Evolutionary conservation across 2,888 invertebrate species (phyloP).

Genomic region (Pycnomerus fuliginosus): DNA sequence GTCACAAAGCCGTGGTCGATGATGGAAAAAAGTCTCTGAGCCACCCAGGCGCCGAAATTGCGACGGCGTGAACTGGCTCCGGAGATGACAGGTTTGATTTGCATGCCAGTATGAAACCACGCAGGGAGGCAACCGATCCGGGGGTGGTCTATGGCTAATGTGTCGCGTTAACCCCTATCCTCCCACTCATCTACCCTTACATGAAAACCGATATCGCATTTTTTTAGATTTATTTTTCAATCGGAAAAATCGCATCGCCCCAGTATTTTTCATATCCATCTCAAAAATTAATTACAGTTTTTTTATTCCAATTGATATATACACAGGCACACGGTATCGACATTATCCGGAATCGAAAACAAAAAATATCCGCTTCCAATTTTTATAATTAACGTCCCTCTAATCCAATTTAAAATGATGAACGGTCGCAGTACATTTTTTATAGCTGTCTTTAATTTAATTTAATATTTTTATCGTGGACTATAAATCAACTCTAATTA

Average conservation of each 20-base stretch:
- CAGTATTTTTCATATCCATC: conserved; percentile 52
- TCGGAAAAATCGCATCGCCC: conserved; percentile 46
- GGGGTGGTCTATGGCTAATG: conserved; percentile 45
- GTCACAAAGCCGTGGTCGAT: background rate
- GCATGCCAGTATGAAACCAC: conserved; percentile 44
- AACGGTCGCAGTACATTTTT: conserved; percentile 41
- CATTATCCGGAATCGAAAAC: conserved; percentile 22
- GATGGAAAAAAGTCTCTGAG: background rate
- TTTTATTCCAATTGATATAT: conserved; percentile 30
- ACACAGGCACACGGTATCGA: conserved; percentile 7
- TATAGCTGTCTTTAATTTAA: conserved; percentile 52
- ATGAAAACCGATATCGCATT: conserved; percentile 43
- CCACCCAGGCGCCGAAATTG: conserved; percentile 11
- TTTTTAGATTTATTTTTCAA: conserved; percentile 51
- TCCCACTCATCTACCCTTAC: conserved; percentile 26
- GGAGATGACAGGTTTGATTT: conserved; percentile 50
- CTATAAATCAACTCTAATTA: conserved; percentile 53
- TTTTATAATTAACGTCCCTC: conserved; percentile 36
- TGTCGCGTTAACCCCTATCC: conserved; percentile 41
- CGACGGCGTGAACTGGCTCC: conserved; percentile 32
- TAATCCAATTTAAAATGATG: conserved; percentile 36
- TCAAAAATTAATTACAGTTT: conserved; percentile 53
- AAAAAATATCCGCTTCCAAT: conserved; percentile 36
- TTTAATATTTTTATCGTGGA: conserved; percentile 53
- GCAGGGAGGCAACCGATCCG: conserved; percentile 40